These are phyloP conservation scores for Yoshiicerus persimilis DNA, from an alignment of 1,140 invertebrate species.

Conservation along the genomic window DNA sequence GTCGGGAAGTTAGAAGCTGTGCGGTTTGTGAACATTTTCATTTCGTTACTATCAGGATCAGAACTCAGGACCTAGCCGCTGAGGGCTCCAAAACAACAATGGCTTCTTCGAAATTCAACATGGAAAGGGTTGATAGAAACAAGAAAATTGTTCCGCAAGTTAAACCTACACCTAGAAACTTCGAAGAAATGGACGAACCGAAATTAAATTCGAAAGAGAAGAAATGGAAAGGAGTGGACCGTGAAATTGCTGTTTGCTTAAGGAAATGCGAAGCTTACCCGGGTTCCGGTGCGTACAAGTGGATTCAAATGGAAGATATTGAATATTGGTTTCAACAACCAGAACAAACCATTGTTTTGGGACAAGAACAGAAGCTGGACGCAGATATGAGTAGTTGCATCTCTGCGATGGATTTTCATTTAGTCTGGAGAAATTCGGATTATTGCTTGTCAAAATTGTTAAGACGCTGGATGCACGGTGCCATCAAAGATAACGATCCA, in stretches of 20 bases:
- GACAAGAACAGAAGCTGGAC: background rate
- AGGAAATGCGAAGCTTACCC: background rate
- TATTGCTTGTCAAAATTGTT: background rate
- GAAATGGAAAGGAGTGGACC: background rate
- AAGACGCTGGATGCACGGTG: background rate
- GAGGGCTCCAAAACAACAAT: no score
- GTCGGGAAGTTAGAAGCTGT: no score
- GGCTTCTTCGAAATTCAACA: no score
- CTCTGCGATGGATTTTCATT: background rate
- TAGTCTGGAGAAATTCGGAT: background rate
- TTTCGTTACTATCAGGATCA: no score
- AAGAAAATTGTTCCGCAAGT: background rate
- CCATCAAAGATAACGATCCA: background rate
- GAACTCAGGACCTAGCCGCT: no score
- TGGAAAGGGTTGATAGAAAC: no score
- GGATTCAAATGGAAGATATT: background rate
- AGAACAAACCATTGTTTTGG: background rate
- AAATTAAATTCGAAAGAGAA: background rate
- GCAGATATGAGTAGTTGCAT: background rate
- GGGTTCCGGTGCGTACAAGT: background rate
- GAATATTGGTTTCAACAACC: background rate
- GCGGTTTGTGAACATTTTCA: no score
- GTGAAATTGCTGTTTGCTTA: background rate
- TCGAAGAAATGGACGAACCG: background rate
- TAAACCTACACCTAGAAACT: background rate